Base-by-base conservation (phyloP, 2,888 invertebrate species). In the Clistopyga incitator region DNA sequence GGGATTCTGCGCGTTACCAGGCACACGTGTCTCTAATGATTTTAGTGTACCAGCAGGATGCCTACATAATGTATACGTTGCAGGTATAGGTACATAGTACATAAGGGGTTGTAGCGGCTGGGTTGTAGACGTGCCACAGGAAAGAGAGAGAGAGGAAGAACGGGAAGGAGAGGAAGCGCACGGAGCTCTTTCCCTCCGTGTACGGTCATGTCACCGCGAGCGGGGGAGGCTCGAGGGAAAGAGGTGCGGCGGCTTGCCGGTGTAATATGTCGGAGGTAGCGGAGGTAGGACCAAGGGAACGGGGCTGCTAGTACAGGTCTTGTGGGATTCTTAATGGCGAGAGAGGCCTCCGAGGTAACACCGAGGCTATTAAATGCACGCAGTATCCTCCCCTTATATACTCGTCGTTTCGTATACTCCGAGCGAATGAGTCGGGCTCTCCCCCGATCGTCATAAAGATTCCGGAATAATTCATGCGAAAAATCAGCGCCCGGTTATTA, bases 311-410 rank as follows among this genome's bases (percentile, higher is more conserved):
- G 86, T 88, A 88, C 86, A 81, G 90, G 90, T 91, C 92, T 91
- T 91, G 91, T 86, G 92, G 92, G 92, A 92, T 92, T 92, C 92
- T 91, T 92, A 92, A 92, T 92, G 90, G 91, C 90, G 87, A 90
- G 88, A 88, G 88, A 88, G 88, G 90, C 90, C 90, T 89, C 88
- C 79, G 87, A 90, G 89, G 90, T 89, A 90, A 90, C 90, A 89
- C 89, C 87, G 90, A 85, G 90, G 89, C 92, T 91, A 92, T 92
- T 92, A 91, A 92, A 91, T 87, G 88, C 89, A 90, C 89, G 88
- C 85, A 85, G 71, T 42, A 45, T 79, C 38, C 70, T 23, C 86
- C 85, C 77, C 68, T 23, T 64, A 50, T 8, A 18, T 42, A 18
- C 65, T 65, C 42, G 13, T 23, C 45, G 6, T 13, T n/a, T n/a